Evolutionary conservation across 1,140 invertebrate species (phyloP).

Genomic region (Camponotus vicinus): DNA sequence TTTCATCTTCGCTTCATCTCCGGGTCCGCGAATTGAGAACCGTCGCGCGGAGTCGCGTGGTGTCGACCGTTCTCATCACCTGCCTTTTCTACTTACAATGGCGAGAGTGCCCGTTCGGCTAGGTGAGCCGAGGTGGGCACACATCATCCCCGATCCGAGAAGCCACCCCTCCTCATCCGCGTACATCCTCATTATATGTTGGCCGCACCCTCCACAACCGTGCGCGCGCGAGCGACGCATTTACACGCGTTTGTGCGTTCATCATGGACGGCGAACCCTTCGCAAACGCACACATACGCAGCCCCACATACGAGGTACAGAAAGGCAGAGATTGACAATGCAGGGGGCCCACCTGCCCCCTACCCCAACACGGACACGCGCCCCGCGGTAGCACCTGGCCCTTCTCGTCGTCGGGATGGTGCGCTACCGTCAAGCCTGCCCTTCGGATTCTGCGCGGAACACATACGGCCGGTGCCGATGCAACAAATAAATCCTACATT

Average conservation of each 20-base stretch:
- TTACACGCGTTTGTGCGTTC: slow-evolving; percentile 20
- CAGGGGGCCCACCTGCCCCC: slow-evolving; percentile 86
- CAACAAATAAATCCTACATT: slow-evolving; percentile 64
- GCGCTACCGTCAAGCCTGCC: slow-evolving; percentile 50
- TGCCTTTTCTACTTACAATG: slow-evolving; percentile 83
- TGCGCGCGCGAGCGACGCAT: slow-evolving; percentile 42
- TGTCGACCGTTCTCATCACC: slow-evolving; percentile 86
- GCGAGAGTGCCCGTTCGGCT: slow-evolving; percentile 78
- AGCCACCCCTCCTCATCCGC: slow-evolving; percentile 77
- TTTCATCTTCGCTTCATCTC: background rate
- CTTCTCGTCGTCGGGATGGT: slow-evolving; percentile 70
- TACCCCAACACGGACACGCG: slow-evolving; percentile 84
- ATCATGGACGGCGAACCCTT: slow-evolving; percentile 68
- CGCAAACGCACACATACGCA: slow-evolving; percentile 63
- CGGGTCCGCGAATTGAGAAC: slow-evolving; percentile 79
- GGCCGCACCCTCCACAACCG: slow-evolving; percentile 67
- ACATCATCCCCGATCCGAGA: slow-evolving; percentile 72
- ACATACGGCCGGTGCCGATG: slow-evolving; percentile 56
- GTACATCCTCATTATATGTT: slow-evolving; percentile 81
- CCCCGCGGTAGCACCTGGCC: slow-evolving; percentile 84
- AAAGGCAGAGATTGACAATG: slow-evolving; percentile 86
- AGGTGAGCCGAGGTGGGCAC: slow-evolving; percentile 76
- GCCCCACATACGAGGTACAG: slow-evolving; percentile 76
- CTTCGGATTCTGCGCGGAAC: slow-evolving; percentile 53
- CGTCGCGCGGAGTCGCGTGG: slow-evolving; percentile 82